Conservation (phyloP, 2,888 invertebrate species). For the Scaptomyza cyrtandrae region DNA sequence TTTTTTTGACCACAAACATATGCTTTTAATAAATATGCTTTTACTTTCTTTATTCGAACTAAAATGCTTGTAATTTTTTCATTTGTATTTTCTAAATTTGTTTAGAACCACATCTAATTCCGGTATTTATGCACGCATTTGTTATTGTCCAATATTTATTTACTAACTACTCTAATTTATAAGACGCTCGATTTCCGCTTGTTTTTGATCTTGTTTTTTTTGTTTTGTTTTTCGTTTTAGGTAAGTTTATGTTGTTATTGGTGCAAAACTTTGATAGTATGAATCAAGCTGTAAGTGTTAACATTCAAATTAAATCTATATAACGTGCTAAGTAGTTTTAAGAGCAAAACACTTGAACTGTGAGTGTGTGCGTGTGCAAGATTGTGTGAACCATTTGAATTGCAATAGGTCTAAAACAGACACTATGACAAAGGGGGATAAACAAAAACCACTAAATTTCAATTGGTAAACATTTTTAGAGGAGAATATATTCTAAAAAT, state of each 20-base stretch:
- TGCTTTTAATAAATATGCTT: neutral
- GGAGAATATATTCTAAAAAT: conserved; percentile 20
- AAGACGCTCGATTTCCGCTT: conserved; percentile 33
- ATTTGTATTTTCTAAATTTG: conserved; percentile 4
- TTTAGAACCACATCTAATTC: conserved; percentile 19
- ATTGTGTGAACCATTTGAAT: conserved; percentile 18
- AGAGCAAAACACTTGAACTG: conserved; percentile 17
- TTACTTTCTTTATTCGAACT: neutral
- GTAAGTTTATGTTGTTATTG: conserved; percentile 72
- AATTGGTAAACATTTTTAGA: conserved; percentile 39
- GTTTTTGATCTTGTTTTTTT: conserved; percentile 9
- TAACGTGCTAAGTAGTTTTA: conserved; percentile 41
- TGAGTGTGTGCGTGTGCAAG: conserved; percentile 11
- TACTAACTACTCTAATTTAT: conserved; percentile 43
- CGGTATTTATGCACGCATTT: conserved; percentile 31
- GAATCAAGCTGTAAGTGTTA: conserved; percentile 70
- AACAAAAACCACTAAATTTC: conserved; percentile 14
- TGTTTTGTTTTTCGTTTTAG: conserved; percentile 59
- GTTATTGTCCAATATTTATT: conserved; percentile 46
- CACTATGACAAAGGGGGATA: conserved; percentile 26
- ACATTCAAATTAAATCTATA: conserved; percentile 33
- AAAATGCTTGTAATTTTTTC: neutral
- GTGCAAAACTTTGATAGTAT: conserved; percentile 58
- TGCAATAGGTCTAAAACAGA: conserved; percentile 32
- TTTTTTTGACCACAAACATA: neutral